Percentiles rank a stretch among this genome's conserved stretches.
Evolutionary conservation across 2,888 invertebrate genomes (phyloP).

Genomic region (Leucoma salicis): DNA sequence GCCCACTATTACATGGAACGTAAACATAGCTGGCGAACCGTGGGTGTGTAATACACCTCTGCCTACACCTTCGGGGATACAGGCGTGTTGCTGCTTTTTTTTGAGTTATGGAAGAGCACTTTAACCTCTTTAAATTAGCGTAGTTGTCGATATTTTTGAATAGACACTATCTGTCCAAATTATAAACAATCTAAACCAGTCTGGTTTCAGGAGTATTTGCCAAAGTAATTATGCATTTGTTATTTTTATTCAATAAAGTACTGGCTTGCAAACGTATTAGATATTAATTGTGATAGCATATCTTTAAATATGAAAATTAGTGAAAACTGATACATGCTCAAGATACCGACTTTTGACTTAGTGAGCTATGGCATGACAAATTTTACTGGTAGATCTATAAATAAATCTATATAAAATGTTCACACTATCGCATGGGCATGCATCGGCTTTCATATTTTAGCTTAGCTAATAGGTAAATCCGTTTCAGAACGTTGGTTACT

Average conservation of each 20-base stretch:
- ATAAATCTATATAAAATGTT: background rate
- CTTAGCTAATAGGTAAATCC: conserved; percentile 66
- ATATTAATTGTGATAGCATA: conserved; percentile 55
- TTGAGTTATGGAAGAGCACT: too few species aligned
- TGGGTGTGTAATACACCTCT: too few species aligned
- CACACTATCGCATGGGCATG: conserved; percentile 56
- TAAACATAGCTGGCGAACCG: too few species aligned
- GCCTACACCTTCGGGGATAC: too few species aligned
- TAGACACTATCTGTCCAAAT: too few species aligned
- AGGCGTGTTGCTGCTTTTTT: too few species aligned
- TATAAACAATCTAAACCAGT: conserved; percentile 5
- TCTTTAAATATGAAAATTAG: conserved; percentile 46
- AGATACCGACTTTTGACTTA: conserved; percentile 14
- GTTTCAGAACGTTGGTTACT: conserved; percentile 67
- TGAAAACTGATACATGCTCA: conserved; percentile 71
- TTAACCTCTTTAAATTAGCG: too few species aligned
- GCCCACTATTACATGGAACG: too few species aligned
- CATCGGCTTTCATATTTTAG: conserved; percentile 57
- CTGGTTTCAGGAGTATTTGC: conserved; percentile 55
- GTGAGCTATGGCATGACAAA: background rate
- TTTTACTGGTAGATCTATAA: background rate
- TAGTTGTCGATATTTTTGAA: too few species aligned
- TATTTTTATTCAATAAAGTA: conserved; percentile 51
- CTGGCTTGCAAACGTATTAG: conserved; percentile 61
- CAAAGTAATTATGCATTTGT: conserved; percentile 75